Evolutionary conservation across 1,140 invertebrate genomes (phyloP), one percentile per base, ranked within the genome.

Genomic region (Proctacanthus coquilletti): DNA sequence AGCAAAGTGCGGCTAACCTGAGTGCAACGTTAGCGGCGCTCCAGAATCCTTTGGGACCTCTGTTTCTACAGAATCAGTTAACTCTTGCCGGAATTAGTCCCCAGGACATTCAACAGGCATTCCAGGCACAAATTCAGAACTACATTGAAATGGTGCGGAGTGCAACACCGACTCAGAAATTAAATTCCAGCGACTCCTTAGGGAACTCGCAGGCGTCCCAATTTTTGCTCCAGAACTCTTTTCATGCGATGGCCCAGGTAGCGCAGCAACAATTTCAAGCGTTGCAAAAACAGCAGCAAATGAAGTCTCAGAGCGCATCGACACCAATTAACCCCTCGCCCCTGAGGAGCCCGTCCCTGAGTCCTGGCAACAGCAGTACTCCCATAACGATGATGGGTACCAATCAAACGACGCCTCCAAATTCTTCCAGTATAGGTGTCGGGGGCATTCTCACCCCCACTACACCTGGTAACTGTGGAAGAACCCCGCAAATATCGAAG

Each of bases 191-290:
- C 18, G 35, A 21, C 4, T 18, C 39, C 14, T 25, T 25, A 23
- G 21, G 34, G 25, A 31, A 29, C 17, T 39, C 25, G 27, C 58
- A 35, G n/a, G 52, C 52, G 23, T 47, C 51, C 2, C 56, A 58
- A 38, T 53, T 56, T 29, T 43, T 60, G 21, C 39, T 60, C 9
- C 52, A 59, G 29, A 59, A 57, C 4, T 56, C 55, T 2, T 41
- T 58, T 33, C 83, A 86, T 50, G 77, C 79, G 1, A 72, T 85
- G 40, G 79, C 79, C 15, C 80, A 83, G 55, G 78, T 79, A 29
- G 78, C 80, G 2, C 80, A 84, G 56, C 80, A 80, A 43, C 83
- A 84, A 48, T 66, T 84, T 23, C 78, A 84, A 45, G 81, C 80
- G 37, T 62, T 83, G 34, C 78, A 85, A 45, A 81, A 85, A 51